A percentile compares a stretch with the other conserved stretches of the same genome.
Conservation (phyloP, 2,113 vertebrate genomes). For the Furnarius figulus region DNA sequence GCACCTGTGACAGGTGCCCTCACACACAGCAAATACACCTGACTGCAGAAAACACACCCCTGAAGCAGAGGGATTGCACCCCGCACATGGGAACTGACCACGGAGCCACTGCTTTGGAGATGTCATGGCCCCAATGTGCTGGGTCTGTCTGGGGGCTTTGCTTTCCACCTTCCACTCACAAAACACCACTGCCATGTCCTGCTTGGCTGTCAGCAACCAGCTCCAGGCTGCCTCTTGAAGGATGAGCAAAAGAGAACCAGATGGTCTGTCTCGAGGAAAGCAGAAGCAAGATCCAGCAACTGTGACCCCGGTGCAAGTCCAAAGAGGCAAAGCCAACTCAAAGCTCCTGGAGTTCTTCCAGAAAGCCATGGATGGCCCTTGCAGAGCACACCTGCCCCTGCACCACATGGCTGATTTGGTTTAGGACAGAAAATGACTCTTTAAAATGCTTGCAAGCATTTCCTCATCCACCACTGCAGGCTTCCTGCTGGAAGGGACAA, state of each 20-base stretch:
- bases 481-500: background rate
- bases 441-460: background rate
- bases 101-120: accelerated
- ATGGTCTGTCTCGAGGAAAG: background rate
- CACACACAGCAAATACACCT: accelerated
- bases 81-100: accelerated
- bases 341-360: background rate
- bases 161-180: background rate
- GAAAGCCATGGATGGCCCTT: background rate
- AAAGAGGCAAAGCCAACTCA: background rate
- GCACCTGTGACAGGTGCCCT: accelerated
- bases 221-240: background rate
- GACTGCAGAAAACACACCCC: background rate
- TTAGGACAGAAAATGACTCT: background rate
- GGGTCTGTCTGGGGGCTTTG: accelerated
- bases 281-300: background rate
- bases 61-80: accelerated
- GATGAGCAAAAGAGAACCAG: background rate
- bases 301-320: background rate
- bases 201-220: background rate
- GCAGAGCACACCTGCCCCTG: background rate
- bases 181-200: accelerated
- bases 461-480: background rate
- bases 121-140: accelerated
- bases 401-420: background rate